These are phyloP conservation scores for Protonemura montana DNA, from an alignment of 2,888 invertebrate genomes.

Conservation along the genomic window DNA sequence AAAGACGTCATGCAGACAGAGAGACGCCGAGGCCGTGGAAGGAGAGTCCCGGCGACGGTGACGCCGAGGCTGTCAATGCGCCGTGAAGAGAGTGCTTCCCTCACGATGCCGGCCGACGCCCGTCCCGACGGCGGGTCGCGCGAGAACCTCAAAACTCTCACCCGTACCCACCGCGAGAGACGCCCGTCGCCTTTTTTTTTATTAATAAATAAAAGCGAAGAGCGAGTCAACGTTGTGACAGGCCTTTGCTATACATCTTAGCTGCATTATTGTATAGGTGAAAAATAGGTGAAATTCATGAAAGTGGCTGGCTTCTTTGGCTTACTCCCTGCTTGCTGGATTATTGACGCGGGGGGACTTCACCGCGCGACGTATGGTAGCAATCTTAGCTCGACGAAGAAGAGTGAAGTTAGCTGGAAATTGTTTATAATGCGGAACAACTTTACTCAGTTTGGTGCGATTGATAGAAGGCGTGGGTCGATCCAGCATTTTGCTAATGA, in stretches of 20 bases:
- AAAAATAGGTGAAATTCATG: background rate
- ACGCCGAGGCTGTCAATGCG: background rate
- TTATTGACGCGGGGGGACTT: background rate
- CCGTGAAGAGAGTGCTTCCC: background rate
- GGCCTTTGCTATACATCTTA: background rate
- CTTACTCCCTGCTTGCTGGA: background rate
- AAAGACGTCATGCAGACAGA: background rate
- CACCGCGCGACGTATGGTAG: background rate
- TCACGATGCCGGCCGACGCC: background rate
- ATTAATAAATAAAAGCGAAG: constrained; percentile 9
- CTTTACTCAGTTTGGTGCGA: background rate
- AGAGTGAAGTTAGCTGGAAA: background rate
- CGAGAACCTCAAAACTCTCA: background rate
- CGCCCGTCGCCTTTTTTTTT: background rate
- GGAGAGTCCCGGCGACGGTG: background rate
- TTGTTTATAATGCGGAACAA: background rate
- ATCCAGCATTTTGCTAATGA: background rate
- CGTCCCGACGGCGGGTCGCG: background rate
- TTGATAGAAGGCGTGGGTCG: background rate
- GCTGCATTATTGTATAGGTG: background rate
- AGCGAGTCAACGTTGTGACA: constrained; percentile 22
- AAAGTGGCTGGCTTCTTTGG: background rate
- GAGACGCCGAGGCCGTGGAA: background rate
- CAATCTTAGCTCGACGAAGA: background rate
- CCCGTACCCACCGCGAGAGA: background rate